These are phyloP conservation scores for Crocallis elinguaria DNA, from an alignment of 2,888 invertebrate species.

Conservation along the genomic window DNA sequence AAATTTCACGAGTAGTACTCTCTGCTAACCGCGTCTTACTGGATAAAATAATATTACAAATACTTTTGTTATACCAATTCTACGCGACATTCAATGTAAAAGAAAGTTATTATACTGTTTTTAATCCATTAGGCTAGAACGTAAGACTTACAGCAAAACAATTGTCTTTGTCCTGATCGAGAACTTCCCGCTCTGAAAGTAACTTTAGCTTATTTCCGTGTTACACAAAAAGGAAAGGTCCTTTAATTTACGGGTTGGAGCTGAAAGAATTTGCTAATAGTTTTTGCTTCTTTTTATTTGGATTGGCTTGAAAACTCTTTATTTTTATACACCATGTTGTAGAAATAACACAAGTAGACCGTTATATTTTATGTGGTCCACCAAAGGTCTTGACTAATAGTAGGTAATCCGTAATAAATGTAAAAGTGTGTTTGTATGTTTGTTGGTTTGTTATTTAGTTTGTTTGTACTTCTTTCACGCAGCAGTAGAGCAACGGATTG, in stretches of 20 bases:
- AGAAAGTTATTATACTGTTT: constrained; percentile 18
- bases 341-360: no score
- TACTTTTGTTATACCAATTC: neutral
- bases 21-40: no score
- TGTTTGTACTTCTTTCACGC: no score
- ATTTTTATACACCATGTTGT: neutral
- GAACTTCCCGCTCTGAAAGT: constrained; percentile 6
- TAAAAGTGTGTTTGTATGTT: no score
- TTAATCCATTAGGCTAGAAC: constrained; percentile 27
- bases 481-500: no score
- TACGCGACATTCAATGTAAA: neutral
- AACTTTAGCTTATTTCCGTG: constrained; percentile 10
- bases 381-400: no score
- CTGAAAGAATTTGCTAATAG: constrained; percentile 1
- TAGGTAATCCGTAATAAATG: no score
- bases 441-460: no score
- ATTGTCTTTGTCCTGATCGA: constrained; percentile 34
- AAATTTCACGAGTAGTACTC: no score
- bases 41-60: neutral
- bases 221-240: constrained; percentile 6
- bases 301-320: neutral
- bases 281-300: neutral
- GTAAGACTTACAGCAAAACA: constrained; percentile 26
- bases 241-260: constrained; percentile 7
- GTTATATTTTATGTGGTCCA: no score